Conservation (phyloP, 2,888 invertebrate species). For the Eurytoma californica region DNA sequence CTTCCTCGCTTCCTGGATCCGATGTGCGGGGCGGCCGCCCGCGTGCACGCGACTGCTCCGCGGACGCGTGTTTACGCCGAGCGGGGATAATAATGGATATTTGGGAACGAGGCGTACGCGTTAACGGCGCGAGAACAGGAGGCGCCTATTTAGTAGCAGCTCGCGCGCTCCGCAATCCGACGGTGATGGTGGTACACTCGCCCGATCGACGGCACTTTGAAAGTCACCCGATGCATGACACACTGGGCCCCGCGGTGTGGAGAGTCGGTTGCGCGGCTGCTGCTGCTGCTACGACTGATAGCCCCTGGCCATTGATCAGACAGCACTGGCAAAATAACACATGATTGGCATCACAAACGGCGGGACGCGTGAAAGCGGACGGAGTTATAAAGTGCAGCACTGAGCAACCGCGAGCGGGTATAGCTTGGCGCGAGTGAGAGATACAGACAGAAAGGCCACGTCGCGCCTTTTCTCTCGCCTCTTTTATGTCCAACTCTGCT, state of each 20-base stretch:
- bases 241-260: background rate
- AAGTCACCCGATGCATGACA: conserved; percentile 28
- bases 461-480: conserved; percentile 6
- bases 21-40: too few species aligned
- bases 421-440: background rate
- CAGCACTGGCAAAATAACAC: conserved; percentile 11
- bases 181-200: conserved; percentile 14
- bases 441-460: background rate
- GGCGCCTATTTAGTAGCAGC: background rate
- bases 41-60: too few species aligned
- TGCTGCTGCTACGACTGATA: background rate
- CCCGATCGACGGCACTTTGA: conserved; percentile 19
- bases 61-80: too few species aligned
- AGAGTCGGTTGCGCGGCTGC: background rate
- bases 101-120: too few species aligned
- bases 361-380: background rate
- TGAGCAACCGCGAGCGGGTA: background rate
- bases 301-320: conserved; percentile 19
- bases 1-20: background rate
- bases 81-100: too few species aligned
- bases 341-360: background rate
- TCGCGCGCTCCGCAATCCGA: background rate
- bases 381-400: too few species aligned
- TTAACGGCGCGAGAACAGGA: too few species aligned
- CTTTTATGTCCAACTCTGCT: background rate